Evolutionary conservation across 2,113 vertebrate species (phyloP).

Genomic region (Perca flavescens): DNA sequence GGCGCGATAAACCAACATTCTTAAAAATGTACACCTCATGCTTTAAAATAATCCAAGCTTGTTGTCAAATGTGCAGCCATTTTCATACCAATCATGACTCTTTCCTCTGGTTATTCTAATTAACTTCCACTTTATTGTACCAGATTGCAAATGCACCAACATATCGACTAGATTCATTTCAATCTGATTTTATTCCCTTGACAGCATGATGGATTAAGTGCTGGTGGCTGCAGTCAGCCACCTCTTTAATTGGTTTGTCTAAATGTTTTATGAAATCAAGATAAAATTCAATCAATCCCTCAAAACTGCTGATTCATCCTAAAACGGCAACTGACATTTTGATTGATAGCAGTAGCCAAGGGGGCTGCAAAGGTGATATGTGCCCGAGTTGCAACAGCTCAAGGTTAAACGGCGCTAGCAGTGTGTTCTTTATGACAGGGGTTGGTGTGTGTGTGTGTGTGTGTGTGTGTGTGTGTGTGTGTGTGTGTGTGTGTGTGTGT

Average conservation of each 20-base stretch:
- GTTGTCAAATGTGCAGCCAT: constrained; percentile 29
- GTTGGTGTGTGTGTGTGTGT: no score
- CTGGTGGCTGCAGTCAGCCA: constrained; percentile 71
- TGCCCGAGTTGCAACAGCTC: constrained; percentile 64
- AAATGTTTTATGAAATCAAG: constrained; percentile 85
- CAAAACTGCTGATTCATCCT: constrained; percentile 79
- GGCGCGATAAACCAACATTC: constrained; percentile 20
- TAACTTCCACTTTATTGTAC: constrained; percentile 76
- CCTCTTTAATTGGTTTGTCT: constrained; percentile 84
- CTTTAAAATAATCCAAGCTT: constrained; percentile 18
- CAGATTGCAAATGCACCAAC: constrained; percentile 73
- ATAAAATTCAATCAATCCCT: constrained; percentile 82
- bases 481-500: no score
- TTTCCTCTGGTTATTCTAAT: constrained; percentile 60
- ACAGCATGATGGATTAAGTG: constrained; percentile 80
- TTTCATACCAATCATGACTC: constrained; percentile 45
- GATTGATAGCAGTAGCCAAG: constrained; percentile 76
- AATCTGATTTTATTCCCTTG: constrained; percentile 66
- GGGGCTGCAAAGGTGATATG: constrained; percentile 73
- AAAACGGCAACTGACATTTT: constrained; percentile 71
- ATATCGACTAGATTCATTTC: constrained; percentile 76
- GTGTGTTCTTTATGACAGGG: constrained; percentile 49
- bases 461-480: no score
- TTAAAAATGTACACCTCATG: constrained; percentile 28
- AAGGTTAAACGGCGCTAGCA: constrained; percentile 78